Conservation (phyloP, 2,797 vertebrate genomes). For the Poecile montanus region DNA sequence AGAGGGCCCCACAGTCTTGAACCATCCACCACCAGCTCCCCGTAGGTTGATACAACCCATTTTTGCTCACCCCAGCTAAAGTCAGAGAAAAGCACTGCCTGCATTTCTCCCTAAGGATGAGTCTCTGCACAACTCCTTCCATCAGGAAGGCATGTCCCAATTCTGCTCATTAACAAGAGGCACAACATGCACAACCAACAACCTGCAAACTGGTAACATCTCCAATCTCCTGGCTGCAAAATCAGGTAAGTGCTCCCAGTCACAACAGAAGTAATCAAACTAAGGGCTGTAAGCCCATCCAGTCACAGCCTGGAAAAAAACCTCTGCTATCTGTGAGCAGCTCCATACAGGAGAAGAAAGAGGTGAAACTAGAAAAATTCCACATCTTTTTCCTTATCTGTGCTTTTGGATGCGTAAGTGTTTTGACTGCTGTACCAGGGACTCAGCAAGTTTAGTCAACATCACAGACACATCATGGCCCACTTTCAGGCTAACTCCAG, state of each 20-base stretch:
- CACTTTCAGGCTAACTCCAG: neutral
- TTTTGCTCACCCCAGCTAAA: neutral
- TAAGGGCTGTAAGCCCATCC: neutral
- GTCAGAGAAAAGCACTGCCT: neutral
- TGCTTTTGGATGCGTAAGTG: neutral
- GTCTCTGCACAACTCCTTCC: neutral
- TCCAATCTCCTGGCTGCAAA: neutral
- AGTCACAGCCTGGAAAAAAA: neutral
- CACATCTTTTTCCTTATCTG: neutral
- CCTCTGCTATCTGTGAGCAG: neutral
- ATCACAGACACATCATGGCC: neutral
- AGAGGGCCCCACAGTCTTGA: neutral
- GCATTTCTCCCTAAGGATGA: neutral
- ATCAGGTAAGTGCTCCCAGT: neutral
- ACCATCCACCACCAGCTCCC: neutral
- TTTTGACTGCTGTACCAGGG: neutral
- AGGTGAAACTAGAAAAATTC: neutral
- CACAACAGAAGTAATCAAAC: neutral
- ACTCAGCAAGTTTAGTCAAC: neutral
- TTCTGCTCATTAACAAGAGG: neutral
- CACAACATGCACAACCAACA: neutral
- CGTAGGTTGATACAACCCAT: rapidly evolving
- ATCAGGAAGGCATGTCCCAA: rapidly evolving
- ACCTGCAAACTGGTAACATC: rapidly evolving
- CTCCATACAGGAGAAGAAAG: neutral